Conservation (phyloP, 2,888 invertebrate species). For the Tribolium freemani region DNA sequence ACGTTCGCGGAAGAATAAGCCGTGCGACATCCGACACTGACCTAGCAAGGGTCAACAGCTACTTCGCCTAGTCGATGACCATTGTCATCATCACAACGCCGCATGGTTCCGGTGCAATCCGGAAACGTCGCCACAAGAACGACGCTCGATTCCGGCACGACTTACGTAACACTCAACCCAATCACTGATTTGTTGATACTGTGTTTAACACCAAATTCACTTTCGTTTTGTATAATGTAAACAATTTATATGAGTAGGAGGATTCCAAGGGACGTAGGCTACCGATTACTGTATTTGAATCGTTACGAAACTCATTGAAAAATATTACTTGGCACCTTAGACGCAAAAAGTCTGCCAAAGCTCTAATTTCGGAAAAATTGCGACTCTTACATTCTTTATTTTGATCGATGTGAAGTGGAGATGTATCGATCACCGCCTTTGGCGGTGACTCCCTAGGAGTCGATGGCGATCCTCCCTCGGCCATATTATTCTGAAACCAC, state of each 20-base stretch:
- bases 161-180: slow-evolving; percentile 24
- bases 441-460: slow-evolving; percentile 80
- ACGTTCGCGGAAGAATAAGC: slow-evolving; percentile 57
- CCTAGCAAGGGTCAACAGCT: slow-evolving; percentile 52
- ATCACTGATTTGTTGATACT: slow-evolving; percentile 36
- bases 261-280: slow-evolving; percentile 36
- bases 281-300: slow-evolving; percentile 17
- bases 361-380: neutral
- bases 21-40: slow-evolving; percentile 58
- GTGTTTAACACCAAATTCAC: slow-evolving; percentile 40
- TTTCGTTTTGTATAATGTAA: slow-evolving; percentile 45
- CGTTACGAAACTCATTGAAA: slow-evolving; percentile 18
- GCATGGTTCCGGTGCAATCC: slow-evolving; percentile 33
- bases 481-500: slow-evolving; percentile 83
- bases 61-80: slow-evolving; percentile 24
- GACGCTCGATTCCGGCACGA: neutral
- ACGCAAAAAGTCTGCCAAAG: slow-evolving; percentile 8
- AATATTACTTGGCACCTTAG: slow-evolving; percentile 24
- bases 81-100: slow-evolving; percentile 15
- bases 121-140: slow-evolving; percentile 30
- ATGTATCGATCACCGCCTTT: slow-evolving; percentile 94
- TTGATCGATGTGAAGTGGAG: slow-evolving; percentile 95
- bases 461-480: slow-evolving; percentile 60
- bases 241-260: slow-evolving; percentile 41
- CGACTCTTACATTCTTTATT: slow-evolving; percentile 95